These are phyloP conservation scores for Thymelicus lineola DNA, from an alignment of 2,888 invertebrate species.

Conservation along the genomic window DNA sequence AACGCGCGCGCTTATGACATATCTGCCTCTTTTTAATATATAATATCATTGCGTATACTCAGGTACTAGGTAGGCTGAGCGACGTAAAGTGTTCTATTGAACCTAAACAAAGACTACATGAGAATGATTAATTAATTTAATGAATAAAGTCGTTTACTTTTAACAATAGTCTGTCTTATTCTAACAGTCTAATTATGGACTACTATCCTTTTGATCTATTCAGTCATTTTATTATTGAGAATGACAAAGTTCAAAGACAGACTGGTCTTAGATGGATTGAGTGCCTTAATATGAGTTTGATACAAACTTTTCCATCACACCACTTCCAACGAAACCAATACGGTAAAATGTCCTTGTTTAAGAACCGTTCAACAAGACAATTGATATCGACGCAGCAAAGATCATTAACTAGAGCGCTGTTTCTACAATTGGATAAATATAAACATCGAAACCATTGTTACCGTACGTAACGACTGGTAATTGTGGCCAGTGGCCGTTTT, in stretches of 20 bases:
- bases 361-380: constrained; percentile 10
- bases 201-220: too few relatives aligned
- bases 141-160: too few relatives aligned
- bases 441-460: constrained; percentile 24
- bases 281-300: too few relatives aligned
- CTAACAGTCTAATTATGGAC: too few relatives aligned
- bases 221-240: too few relatives aligned
- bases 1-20: too few relatives aligned
- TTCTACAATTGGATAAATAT: constrained; percentile 32
- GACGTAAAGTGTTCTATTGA: not conserved
- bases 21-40: too few relatives aligned
- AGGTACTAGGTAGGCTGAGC: not conserved
- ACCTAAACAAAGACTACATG: not conserved
- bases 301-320: too few relatives aligned
- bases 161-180: too few relatives aligned
- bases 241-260: too few relatives aligned
- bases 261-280: too few relatives aligned
- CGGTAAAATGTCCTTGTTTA: not conserved
- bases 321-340: not conserved
- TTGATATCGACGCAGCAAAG: constrained; percentile 18
- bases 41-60: too few relatives aligned
- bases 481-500: constrained; percentile 20
- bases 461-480: constrained; percentile 24
- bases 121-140: not conserved
- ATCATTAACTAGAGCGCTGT: constrained; percentile 23